Evolutionary conservation across 2,113 vertebrate genomes (phyloP).

Genomic region (Macaca fascicularis): T2T-MFA8v1.1 NC_088376.1:141968001-141968500

Average conservation of each 20-base stretch:
- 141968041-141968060: neutral
- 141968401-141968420: neutral
- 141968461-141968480: accelerated
- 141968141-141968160: neutral
- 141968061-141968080: neutral
- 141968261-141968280: neutral
- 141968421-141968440: neutral
- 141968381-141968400: neutral
- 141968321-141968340: neutral
- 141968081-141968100: neutral
- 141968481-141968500: neutral
- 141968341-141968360: neutral
- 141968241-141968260: neutral
- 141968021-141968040: no score
- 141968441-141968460: neutral
- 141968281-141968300: neutral
- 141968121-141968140: neutral
- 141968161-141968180: neutral
- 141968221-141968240: neutral
- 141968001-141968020: neutral
- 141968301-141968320: neutral
- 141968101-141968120: neutral
- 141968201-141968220: neutral
- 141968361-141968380: neutral
- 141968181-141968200: neutral